phyloP scores from a whole-genome alignment of 2,888 invertebrate genomes.

The Apamea monoglypha region DNA sequence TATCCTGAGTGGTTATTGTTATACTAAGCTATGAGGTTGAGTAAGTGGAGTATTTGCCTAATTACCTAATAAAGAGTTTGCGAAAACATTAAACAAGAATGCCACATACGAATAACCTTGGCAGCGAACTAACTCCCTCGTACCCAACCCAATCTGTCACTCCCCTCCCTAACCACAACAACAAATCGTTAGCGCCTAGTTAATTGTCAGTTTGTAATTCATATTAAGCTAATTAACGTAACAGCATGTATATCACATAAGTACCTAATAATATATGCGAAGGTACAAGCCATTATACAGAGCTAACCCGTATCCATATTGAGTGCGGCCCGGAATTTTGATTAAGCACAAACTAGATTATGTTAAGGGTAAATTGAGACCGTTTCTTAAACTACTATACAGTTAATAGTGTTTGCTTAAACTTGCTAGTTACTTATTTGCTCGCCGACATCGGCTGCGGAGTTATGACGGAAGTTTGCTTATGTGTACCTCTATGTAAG shows the following conservation, averaged over 20 bases:
- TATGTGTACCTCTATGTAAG: slow-evolving; percentile 73
- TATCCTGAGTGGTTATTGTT: background rate
- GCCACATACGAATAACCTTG: slow-evolving; percentile 33
- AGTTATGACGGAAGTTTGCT: slow-evolving; percentile 82
- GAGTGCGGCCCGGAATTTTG: slow-evolving; percentile 86
- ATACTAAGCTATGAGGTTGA: background rate
- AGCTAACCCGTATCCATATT: slow-evolving; percentile 78
- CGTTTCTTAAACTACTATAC: slow-evolving; percentile 87
- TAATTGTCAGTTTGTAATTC: slow-evolving; percentile 68
- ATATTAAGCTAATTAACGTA: slow-evolving; percentile 65
- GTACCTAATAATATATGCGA: slow-evolving; percentile 77
- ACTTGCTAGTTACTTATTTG: slow-evolving; percentile 86
- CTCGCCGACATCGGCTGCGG: slow-evolving; percentile 80
- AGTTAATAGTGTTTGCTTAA: slow-evolving; percentile 86
- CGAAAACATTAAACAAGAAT: slow-evolving; percentile 1
- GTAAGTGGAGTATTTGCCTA: background rate
- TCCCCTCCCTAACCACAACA: slow-evolving; percentile 54
- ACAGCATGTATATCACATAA: slow-evolving; percentile 62
- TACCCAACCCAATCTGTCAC: slow-evolving; percentile 47
- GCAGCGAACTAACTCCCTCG: slow-evolving; percentile 28
- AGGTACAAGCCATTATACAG: slow-evolving; percentile 74
- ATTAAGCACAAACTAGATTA: slow-evolving; percentile 88
- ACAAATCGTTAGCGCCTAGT: slow-evolving; percentile 67
- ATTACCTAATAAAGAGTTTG: slow-evolving; percentile 3
- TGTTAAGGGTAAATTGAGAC: slow-evolving; percentile 82